A percentile compares a stretch with the other conserved stretches of the same genome.
These are phyloP conservation scores for Muscicapa adusta DNA, from an alignment of 2,113 vertebrate genomes.

Conservation along the genomic window DNA sequence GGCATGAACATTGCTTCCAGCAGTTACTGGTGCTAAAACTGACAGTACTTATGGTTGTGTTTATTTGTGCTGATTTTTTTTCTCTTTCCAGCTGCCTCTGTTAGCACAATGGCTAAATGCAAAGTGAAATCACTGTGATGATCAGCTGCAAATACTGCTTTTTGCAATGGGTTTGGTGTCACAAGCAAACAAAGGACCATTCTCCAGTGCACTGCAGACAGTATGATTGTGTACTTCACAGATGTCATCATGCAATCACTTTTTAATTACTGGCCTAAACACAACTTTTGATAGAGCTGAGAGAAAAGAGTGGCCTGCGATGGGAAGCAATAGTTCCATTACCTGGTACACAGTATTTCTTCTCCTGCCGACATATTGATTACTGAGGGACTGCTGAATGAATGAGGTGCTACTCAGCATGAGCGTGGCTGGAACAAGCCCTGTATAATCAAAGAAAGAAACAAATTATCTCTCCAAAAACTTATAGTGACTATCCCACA, in stretches of 20 bases:
- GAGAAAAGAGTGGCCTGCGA: background rate
- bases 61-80: constrained; percentile 37
- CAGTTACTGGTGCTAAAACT: constrained; percentile 5
- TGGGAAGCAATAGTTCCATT: background rate
- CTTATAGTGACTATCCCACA: background rate
- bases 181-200: background rate
- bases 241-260: background rate
- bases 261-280: background rate
- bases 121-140: constrained; percentile 52
- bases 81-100: constrained; percentile 52
- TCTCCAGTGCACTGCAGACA: background rate
- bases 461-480: background rate
- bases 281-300: background rate
- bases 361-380: background rate
- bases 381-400: background rate
- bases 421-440: background rate
- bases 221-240: background rate
- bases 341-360: background rate
- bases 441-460: background rate
- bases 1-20: constrained; percentile 2
- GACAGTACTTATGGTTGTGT: constrained; percentile 38
- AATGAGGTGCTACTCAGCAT: background rate
- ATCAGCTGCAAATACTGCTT: constrained; percentile 60
- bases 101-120: constrained; percentile 59
- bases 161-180: constrained; percentile 23